Evolutionary conservation across 2,797 vertebrate genomes (phyloP).

Genomic region (Acanthopagrus latus): DNA sequence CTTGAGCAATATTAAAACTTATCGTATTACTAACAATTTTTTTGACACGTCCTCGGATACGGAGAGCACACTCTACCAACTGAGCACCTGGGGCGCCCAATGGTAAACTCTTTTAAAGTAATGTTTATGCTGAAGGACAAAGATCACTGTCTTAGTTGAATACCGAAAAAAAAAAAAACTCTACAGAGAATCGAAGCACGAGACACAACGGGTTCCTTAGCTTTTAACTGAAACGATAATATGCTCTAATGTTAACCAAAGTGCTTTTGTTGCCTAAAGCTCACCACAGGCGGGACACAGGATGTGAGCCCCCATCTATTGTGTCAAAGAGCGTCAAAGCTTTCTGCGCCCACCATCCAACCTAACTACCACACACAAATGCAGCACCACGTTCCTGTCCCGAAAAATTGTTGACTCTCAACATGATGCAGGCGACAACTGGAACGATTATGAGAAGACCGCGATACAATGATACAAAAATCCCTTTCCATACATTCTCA

Average conservation of each 20-base stretch:
- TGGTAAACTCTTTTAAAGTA: not conserved
- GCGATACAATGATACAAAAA: not conserved
- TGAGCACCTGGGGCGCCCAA: too few species aligned
- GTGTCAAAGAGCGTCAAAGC: not conserved
- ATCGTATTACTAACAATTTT: too few species aligned
- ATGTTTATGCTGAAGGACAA: not conserved
- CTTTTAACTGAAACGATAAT: not conserved
- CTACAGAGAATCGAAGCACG: not conserved
- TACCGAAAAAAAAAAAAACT: not conserved
- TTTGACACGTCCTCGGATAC: too few species aligned
- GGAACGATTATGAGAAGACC: not conserved
- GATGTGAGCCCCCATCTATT: not conserved
- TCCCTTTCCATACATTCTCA: not conserved
- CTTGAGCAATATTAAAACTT: not conserved
- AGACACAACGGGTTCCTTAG: not conserved
- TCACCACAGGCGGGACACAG: not conserved
- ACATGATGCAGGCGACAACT: not conserved
- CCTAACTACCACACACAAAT: not conserved
- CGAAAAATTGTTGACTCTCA: not conserved
- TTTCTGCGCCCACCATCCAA: not conserved
- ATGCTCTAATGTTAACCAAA: not conserved
- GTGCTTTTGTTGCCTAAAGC: constrained; percentile 3
- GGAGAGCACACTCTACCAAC: too few species aligned
- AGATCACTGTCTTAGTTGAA: not conserved
- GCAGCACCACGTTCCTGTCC: not conserved